phyloP scores from a whole-genome alignment of 2,113 vertebrate species.

The Poeciliopsis occidentalis region DNA sequence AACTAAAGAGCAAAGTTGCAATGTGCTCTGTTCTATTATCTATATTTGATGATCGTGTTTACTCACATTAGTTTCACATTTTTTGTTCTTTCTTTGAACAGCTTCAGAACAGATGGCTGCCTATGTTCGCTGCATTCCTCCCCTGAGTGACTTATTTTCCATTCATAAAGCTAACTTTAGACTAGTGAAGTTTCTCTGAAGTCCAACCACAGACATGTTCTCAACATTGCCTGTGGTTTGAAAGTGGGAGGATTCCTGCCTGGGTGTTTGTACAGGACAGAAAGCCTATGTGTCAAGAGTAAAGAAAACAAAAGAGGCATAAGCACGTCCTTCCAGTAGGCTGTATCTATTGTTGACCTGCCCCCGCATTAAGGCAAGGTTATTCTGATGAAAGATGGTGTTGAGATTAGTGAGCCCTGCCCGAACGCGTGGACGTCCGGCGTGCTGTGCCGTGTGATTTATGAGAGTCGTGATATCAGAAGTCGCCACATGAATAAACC shows the following conservation, averaged over 20 bases:
- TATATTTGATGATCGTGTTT: conserved; percentile 65
- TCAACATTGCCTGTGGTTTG: conserved; percentile 56
- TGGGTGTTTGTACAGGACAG: conserved; percentile 34
- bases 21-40: conserved; percentile 43
- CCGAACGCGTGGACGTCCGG: conserved; percentile 61
- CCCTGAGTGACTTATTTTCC: conserved; percentile 55
- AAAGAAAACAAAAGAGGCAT: conserved; percentile 62
- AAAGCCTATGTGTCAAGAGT: conserved; percentile 52
- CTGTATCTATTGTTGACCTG: conserved; percentile 69
- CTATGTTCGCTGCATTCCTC: conserved; percentile 40
- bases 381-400: conserved; percentile 82
- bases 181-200: conserved; percentile 63
- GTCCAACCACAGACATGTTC: conserved; percentile 52
- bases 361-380: conserved; percentile 78
- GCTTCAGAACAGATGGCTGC: conserved; percentile 64
- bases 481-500: conserved; percentile 82
- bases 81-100: conserved; percentile 58
- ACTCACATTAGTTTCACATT: conserved; percentile 50
- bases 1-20: conserved; percentile 11
- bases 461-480: conserved; percentile 81
- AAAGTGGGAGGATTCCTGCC: conserved; percentile 39
- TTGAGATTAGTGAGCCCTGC: conserved; percentile 81
- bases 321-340: conserved; percentile 55
- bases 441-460: conserved; percentile 80
- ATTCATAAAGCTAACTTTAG: conserved; percentile 70